phyloP scores from a whole-genome alignment of 2,797 vertebrate genomes.

The Anableps anableps region DNA sequence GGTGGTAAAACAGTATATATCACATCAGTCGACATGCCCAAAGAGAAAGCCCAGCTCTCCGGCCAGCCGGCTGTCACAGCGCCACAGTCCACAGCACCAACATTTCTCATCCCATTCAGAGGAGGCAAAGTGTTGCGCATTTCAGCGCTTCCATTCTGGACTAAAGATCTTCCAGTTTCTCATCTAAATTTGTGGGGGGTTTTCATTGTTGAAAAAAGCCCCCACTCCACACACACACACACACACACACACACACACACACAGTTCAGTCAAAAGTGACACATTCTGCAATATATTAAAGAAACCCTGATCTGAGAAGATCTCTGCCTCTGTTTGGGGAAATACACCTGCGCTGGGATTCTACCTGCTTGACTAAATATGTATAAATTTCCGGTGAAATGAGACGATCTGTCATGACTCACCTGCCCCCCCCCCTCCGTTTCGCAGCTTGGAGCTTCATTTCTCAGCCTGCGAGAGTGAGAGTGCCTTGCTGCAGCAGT shows the following conservation, averaged over 20 bases:
- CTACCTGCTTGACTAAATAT: slow-evolving; percentile 48
- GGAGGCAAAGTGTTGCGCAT: no score
- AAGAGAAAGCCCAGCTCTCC: no score
- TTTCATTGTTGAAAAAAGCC: no score
- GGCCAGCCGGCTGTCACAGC: background rate
- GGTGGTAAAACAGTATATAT: background rate
- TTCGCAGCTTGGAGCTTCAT: background rate
- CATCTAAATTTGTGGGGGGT: no score
- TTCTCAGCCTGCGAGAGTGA: background rate
- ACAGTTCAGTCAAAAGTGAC: background rate
- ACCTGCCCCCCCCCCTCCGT: background rate
- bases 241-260: no score
- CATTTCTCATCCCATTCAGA: no score
- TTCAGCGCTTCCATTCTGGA: no score
- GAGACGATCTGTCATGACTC: background rate
- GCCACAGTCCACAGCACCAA: background rate
- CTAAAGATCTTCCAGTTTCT: background rate
- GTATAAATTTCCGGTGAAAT: background rate
- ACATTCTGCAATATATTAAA: background rate
- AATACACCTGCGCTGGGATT: slow-evolving; percentile 61
- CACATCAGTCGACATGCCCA: background rate
- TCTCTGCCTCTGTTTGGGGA: slow-evolving; percentile 35
- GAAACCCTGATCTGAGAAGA: background rate
- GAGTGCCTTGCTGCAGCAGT: slow-evolving; percentile 33
- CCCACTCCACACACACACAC: no score